phyloP scores from a whole-genome alignment of 2,888 invertebrate species.

The Steinernema scapterisci region DNA sequence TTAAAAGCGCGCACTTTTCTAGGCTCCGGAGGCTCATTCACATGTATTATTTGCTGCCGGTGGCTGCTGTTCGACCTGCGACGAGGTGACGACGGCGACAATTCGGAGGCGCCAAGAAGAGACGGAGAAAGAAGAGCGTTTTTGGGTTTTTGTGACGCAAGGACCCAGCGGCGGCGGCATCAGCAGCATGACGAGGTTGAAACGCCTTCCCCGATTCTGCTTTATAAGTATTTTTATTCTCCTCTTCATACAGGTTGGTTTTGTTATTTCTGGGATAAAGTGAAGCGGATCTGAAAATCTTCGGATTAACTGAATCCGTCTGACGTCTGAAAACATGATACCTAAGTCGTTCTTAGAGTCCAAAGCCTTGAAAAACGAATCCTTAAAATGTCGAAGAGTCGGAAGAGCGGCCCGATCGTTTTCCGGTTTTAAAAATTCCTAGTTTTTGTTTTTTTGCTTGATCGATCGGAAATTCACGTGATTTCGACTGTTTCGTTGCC shows the following conservation, averaged over 20 bases:
- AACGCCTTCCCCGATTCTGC: not conserved
- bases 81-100: conserved; percentile 9
- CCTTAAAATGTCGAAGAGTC: no score
- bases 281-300: no score
- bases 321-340: no score
- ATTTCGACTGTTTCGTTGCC: no score
- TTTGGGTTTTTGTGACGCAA: not conserved
- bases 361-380: no score
- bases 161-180: no score
- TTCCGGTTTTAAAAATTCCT: no score
- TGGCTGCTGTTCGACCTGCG: not conserved
- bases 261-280: not conserved
- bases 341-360: no score
- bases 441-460: no score
- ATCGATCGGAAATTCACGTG: no score
- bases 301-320: no score
- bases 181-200: not conserved
- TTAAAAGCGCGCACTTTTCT: conserved; percentile 1
- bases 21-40: conserved; percentile 1
- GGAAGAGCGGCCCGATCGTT: no score
- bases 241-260: conserved; percentile 28
- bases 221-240: conserved; percentile 4
- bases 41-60: conserved; percentile 18
- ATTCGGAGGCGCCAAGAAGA: not conserved
- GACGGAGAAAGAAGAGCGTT: not conserved